Conservation (phyloP, 92 coral and sea anemone species). For the Zoanthus sociatus region DNA sequence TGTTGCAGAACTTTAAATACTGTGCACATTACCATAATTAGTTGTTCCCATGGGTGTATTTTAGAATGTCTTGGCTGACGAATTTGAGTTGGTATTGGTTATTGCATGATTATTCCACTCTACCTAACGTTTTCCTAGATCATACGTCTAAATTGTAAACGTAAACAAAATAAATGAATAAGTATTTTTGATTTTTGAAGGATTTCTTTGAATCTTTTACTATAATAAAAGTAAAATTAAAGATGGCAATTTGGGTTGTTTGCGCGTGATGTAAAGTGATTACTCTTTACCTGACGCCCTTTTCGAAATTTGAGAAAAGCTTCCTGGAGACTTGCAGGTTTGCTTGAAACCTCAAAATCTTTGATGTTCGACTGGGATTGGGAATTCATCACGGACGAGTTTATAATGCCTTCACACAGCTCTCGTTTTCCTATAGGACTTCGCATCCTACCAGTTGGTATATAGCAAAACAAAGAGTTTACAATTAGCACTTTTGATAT, state of each 20-base stretch:
- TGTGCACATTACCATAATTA: neutral
- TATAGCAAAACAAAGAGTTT: neutral
- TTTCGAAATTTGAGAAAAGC: conserved; percentile 93
- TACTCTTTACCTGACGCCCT: conserved; percentile 77
- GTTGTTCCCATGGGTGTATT: neutral
- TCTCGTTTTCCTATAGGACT: conserved; percentile 14
- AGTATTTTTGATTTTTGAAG: neutral
- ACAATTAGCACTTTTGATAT: conserved; percentile 14
- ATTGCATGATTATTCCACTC: neutral
- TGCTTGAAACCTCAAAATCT: conserved; percentile 19
- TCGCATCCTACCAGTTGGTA: conserved; percentile 22
- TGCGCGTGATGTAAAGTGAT: neutral
- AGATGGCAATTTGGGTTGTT: neutral
- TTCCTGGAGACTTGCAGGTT: conserved; percentile 76
- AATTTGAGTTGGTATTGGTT: neutral
- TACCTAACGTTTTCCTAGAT: neutral
- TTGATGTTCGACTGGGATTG: neutral
- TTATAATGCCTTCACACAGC: conserved; percentile 31
- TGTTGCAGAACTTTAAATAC: too few relatives aligned
- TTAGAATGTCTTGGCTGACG: neutral
- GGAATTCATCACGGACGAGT: conserved; percentile 51
- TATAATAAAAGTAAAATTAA: neutral
- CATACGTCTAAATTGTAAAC: neutral
- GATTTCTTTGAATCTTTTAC: neutral
- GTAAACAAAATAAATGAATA: neutral